Evolutionary conservation across 1,140 invertebrate genomes (phyloP).

Genomic region (Magallana ariakensis): DNA sequence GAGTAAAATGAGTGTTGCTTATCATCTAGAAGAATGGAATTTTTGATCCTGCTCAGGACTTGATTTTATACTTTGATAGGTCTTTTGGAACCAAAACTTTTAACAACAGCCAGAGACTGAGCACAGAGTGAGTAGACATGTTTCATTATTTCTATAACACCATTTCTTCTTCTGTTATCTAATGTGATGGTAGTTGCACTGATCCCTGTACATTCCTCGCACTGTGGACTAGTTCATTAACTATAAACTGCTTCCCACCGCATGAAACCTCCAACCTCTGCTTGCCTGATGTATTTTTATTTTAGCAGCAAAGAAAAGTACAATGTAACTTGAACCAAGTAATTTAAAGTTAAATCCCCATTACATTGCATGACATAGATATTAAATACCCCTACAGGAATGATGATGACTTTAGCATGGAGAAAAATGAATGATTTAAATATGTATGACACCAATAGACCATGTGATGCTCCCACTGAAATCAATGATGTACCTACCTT

Average conservation of each 20-base stretch:
- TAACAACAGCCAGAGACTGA: slow-evolving; percentile 55
- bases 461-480: no score
- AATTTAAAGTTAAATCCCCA: no score
- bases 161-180: neutral
- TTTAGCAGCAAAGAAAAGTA: no score
- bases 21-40: no score
- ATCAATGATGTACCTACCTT: no score
- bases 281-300: neutral
- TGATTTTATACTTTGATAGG: slow-evolving; percentile 5
- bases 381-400: no score
- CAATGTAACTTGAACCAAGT: no score
- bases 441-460: no score
- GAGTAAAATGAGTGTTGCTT: no score
- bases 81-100: slow-evolving; percentile 54
- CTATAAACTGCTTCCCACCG: neutral
- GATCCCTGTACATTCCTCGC: neutral
- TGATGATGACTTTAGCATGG: no score
- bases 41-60: neutral
- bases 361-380: no score
- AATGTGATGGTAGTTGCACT: slow-evolving; percentile 15
- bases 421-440: no score
- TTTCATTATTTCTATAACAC: neutral
- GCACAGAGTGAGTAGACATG: slow-evolving; percentile 56
- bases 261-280: neutral
- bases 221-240: neutral